Base-by-base conservation (phyloP, 2,797 vertebrate species). In the Falco peregrinus region DNA sequence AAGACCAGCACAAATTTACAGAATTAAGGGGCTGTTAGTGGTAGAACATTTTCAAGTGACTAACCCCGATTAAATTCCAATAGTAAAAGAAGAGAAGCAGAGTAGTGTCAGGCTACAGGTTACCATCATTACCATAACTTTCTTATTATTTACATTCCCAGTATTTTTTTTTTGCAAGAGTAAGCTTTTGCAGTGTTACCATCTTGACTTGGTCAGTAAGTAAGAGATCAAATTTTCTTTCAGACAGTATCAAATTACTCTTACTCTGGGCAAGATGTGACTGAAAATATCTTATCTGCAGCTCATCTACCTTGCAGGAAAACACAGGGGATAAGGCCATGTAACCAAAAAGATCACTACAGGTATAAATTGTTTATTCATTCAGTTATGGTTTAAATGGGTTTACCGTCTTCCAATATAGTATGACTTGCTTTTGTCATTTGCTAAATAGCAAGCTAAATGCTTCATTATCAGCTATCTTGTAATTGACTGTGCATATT, bases 121-220 rank as follows among this genome's bases (percentile, higher is more conserved):
- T 75, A 64, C 5, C 6, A 53, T 14, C 39, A 54, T 41, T n/a
- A 75, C 1, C 2, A 22, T 21, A 5, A 1, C 29, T n/a, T 41
- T 41, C 16, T 14, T 37, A 48, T 39, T 68, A 50, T 43, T 88
- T 71, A 69, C 16, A 39, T 35, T 78, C 6, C 11, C 12, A 60
- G 3, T 18, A 50, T 5, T 28, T 67, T 26, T 26, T 81, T 60
- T 37, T 45, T 2, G 0, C 10, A 39, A 54, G 17, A n/a, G 22
- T 16, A 11, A 74, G 20, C 48, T 61, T 65, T 14, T 28, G 2
- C 74, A 24, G 20, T 47, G 53, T 80, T 35, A 37, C 17, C 11
- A 33, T 65, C 83, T 51, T 67, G 33, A 29, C 16, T 51, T 51
- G 21, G 57, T 57, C 57, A 45, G 15, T 43, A 79, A 56, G 8